Conservation (phyloP, 2,888 invertebrate genomes). For the Drosophila greeni region DNA sequence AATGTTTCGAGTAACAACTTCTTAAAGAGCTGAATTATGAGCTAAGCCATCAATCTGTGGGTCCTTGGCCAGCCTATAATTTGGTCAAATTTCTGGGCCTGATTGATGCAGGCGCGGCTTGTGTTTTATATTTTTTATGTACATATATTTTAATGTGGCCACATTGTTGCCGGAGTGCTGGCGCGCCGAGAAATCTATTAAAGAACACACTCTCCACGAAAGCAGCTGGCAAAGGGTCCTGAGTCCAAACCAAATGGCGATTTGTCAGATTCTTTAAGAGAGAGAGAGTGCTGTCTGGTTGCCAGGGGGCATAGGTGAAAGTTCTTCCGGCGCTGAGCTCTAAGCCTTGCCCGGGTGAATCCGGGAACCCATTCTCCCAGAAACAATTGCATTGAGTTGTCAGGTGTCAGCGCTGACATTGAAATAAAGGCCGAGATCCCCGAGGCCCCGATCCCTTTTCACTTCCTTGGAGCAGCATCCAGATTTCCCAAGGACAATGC, state of each 20-base stretch:
- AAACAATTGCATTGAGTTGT: conserved; percentile 69
- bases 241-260: conserved; percentile 4
- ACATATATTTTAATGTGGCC: conserved; percentile 11
- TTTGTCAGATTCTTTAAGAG: conserved; percentile 16
- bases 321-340: conserved; percentile 65
- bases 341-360: conserved; percentile 67
- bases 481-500: conserved; percentile 32
- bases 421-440: conserved; percentile 43
- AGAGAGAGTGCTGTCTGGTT: not conserved
- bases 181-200: conserved; percentile 65
- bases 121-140: conserved; percentile 2
- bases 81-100: conserved; percentile 70
- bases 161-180: conserved; percentile 61
- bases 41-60: conserved; percentile 32
- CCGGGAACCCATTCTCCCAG: conserved; percentile 13
- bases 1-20: conserved; percentile 74
- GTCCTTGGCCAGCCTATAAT: conserved; percentile 64
- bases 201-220: conserved; percentile 40
- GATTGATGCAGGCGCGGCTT: conserved; percentile 67
- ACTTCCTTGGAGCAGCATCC: conserved; percentile 22
- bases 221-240: conserved; percentile 51
- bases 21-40: conserved; percentile 70
- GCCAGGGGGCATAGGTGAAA: conserved; percentile 58
- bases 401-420: conserved; percentile 72
- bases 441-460: conserved; percentile 14